Evolutionary conservation across 1,140 invertebrate species (phyloP), one percentile per base, ranked within the genome.

Genomic region (Anthonomus grandis): DNA sequence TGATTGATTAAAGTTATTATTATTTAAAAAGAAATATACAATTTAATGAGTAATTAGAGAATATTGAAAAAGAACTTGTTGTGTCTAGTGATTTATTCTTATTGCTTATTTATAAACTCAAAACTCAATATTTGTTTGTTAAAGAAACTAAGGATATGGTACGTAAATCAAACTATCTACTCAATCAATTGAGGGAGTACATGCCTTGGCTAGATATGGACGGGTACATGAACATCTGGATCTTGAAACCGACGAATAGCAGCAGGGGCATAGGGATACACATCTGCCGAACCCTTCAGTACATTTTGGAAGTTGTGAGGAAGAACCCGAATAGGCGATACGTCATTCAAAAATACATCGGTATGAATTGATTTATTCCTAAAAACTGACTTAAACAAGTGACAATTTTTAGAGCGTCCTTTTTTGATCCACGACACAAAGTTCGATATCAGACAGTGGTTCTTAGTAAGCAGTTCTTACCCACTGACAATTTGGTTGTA

Each of bases 261-360:
- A 93, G 89, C 18, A 80, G 91, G 64, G 93, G 94, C 0, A 80
- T 86, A 62, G 93, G 93, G n/a, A 95, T 96, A 49, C 78, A 81
- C 27, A 65, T 74, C 44, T 72, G 70, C 34, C 44, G 72, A 37
- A 72, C 68, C 4, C 34, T 74, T 15, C 51, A 63, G 22, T 70
- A 86, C 10, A 91, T 97, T 59, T 67, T 89, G 64, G 75, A 83
- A 53, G 81, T 76, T 76, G 67, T 80, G 56, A 71, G 81, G 17
- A 72, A 77, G 57, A 77, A 79, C 66, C 73, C 75, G 2, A 83
- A 85, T 55, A 78, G 81, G 56, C 86, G 87, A 74, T 94, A 89
- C 73, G 83, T 95, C 22, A 83, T 93, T 15, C 93, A 95, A 72
- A 96, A 96, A 76, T 96, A 96, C 74, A 94, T 96, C 62, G 91